These are phyloP conservation scores for Calonectris borealis DNA, from an alignment of 2,113 vertebrate genomes.

Conservation along the genomic window DNA sequence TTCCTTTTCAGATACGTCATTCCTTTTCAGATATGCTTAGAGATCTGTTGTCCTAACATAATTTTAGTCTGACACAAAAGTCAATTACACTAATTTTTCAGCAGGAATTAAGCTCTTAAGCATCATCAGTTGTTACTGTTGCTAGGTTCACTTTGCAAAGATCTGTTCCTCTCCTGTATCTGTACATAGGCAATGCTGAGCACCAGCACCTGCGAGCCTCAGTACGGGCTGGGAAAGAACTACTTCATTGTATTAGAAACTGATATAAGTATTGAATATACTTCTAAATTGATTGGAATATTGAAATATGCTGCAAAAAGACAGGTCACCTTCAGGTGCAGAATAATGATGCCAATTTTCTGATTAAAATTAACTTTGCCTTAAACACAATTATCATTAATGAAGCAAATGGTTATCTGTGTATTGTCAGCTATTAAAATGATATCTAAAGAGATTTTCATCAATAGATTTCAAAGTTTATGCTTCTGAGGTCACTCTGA, in stretches of 20 bases:
- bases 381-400: background rate
- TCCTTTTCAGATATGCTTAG: background rate
- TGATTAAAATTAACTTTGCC: background rate
- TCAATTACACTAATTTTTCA: background rate
- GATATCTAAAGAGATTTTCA: background rate
- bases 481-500: background rate
- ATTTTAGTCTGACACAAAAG: slow-evolving; percentile 12
- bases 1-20: too few species aligned
- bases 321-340: background rate
- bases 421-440: background rate
- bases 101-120: background rate
- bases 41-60: background rate
- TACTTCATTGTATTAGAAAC: background rate
- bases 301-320: background rate
- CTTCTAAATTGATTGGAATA: slow-evolving; percentile 14
- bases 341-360: background rate
- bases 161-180: background rate
- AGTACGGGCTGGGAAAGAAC: background rate
- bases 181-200: background rate
- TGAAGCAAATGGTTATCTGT: background rate
- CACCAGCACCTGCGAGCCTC: background rate
- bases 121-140: background rate
- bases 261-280: background rate
- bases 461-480: background rate
- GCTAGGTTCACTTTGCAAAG: background rate